Percentiles rank a stretch among this genome's conserved stretches.
phyloP scores from a whole-genome alignment of 1,140 invertebrate species.

The Trichonephila clavata region DNA sequence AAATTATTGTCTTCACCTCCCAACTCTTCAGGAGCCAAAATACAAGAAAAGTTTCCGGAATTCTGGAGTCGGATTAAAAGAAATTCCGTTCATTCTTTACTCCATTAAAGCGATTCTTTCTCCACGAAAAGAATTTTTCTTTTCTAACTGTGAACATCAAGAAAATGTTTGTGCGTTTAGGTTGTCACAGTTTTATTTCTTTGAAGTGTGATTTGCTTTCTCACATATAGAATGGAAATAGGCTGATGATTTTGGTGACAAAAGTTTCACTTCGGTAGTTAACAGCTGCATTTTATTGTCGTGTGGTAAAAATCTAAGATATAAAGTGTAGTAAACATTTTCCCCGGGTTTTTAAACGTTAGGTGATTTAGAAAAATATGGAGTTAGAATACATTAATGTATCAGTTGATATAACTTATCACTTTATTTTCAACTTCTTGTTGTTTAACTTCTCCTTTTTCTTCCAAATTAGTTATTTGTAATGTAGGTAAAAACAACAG shows the following conservation, averaged over 20 bases:
- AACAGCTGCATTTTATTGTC: neutral
- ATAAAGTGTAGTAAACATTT: neutral
- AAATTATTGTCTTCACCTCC: neutral
- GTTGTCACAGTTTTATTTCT: neutral
- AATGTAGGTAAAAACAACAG: too few relatives aligned
- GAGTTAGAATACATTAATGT: too few relatives aligned
- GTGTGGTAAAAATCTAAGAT: neutral
- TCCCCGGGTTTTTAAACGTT: too few relatives aligned
- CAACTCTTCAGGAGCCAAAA: neutral
- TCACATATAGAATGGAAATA: neutral
- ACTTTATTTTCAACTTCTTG: too few relatives aligned
- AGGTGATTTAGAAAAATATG: too few relatives aligned
- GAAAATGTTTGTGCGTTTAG: neutral
- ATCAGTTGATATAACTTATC: too few relatives aligned
- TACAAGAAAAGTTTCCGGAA: neutral
- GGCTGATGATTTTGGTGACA: neutral
- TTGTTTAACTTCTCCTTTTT: too few relatives aligned
- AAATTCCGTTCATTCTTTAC: slow-evolving; percentile 31
- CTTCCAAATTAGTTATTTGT: too few relatives aligned
- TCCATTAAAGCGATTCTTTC: neutral
- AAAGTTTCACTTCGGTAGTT: neutral
- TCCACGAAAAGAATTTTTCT: neutral
- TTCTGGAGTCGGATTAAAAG: slow-evolving; percentile 17
- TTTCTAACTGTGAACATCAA: neutral
- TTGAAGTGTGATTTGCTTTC: slow-evolving; percentile 1